Conservation (phyloP, 2,888 invertebrate species). For the Pecten maximus region DNA sequence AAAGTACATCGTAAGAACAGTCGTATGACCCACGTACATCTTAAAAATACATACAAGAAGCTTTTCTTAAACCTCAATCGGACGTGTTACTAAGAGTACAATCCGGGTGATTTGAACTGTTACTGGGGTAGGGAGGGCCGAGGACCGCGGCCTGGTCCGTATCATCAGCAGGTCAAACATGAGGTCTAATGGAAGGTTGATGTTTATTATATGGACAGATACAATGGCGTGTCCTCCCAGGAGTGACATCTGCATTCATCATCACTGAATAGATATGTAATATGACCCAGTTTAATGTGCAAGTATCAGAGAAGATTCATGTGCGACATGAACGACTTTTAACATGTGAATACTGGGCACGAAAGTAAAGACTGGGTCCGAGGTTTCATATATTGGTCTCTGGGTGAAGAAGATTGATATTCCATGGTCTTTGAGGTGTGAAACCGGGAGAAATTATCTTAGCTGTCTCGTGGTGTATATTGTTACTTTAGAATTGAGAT, state of each 20-base stretch:
- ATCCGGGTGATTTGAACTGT: neutral
- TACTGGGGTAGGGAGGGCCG: neutral
- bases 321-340: neutral
- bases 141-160: neutral
- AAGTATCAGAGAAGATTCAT: neutral
- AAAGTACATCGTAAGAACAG: neutral
- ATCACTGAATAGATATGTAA: neutral
- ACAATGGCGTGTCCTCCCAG: neutral
- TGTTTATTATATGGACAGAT: neutral
- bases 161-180: neutral
- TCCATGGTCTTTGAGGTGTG: neutral
- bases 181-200: neutral
- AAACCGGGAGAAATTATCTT: slow-evolving; percentile 6
- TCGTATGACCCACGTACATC: too few relatives aligned
- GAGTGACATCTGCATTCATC: neutral
- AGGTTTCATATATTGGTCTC: neutral
- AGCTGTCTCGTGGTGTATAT: neutral
- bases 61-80: neutral
- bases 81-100: neutral
- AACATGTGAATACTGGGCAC: neutral
- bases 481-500: neutral
- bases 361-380: neutral
- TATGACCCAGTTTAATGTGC: slow-evolving; percentile 7
- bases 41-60: too few relatives aligned
- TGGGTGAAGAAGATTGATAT: neutral